Evolutionary conservation across 2,113 vertebrate genomes (phyloP), one percentile per base, ranked within the genome.

Genomic region (Tyto alba): DNA sequence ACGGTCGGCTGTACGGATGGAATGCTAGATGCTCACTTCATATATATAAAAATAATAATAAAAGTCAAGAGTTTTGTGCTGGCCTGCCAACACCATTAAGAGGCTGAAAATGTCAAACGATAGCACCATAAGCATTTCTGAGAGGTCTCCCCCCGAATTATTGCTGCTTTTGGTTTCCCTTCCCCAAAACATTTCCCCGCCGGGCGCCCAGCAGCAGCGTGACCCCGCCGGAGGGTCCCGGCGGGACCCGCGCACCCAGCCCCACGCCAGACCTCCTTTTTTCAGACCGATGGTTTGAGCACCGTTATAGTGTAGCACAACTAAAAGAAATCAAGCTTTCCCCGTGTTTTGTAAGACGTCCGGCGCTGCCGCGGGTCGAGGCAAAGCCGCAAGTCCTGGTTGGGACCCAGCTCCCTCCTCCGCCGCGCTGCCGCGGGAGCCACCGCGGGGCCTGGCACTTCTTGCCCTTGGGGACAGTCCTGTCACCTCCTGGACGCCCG

Each of bases 401-500:
- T 6, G 56, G 13, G 30, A 25, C 73, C 40, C 57, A 10, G 66
- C 47, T 74, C 60, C 76, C 20, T 10, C n/a, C 27, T 9, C 26
- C 10, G 1, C 69, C 27, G 4, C 4, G 30, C 43, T 8, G 50
- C 57, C 53, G 59, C 5, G 10, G 52, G 38, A 89, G 23, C 74
- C 1, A 1, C 43, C 4, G 2, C 0, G 9, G 63, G 45, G 32
- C 83, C 92, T 20, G n/a, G 20, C 1, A 11, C 85, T 66, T 45
- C 79, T 63, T 1, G 12, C 57, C 41, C 50, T 29, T 1, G 57
- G 85, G 22, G 27, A 36, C 20, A 32, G 18, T 23, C 32, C 26
- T 29, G 95, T 98, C 97, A 99, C 96, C 95, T 98, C 38, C 93
- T 91, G 41, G 98, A 79, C 0, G 93, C 92, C 9, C 97, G 97